Base-by-base conservation (phyloP, 1,140 invertebrate species). In the Trichogramma pretiosum region DNA sequence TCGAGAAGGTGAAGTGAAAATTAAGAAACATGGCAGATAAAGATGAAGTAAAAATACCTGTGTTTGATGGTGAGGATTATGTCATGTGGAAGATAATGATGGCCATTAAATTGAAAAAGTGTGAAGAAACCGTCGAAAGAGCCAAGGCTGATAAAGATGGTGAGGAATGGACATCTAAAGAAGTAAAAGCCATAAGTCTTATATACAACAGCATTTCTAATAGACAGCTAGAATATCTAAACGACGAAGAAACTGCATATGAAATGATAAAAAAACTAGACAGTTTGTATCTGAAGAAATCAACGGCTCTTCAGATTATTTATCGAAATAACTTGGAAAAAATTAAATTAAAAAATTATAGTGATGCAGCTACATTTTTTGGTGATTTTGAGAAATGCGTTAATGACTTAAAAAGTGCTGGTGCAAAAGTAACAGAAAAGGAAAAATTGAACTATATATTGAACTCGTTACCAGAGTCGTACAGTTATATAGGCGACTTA, bases 401-500 rank as follows among this genome's bases (percentile, higher is more conserved):
- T 24, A 63, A 64, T 48, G 53, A 62, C 1, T 61, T 60, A 10
- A 63, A 61, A 55, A 16, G 18, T 3, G 59, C 61, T 9, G 60
- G 60, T 32, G 60, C 53, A 23, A 56, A 48, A 23, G 32, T 65
- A 41, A 26, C 57, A 43, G 57, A 62, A 61, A 13, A 47, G 3
- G 61, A 66, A 40, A 63, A 66, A 46, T 48, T 62, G 43, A 63
- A 56, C 55, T 67, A 63, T n/a, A 8, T 62, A 11, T 55, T 63
- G 0, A 62, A 45, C 61, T 56, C 63, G 26, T 44, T 50, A 30
- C 48, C 48, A 3, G 11, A 19, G 10, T 22, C 22, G n/a, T n/a
- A n/a, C n/a, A n/a, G n/a, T n/a, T n/a, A n/a, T n/a, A n/a, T n/a
- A n/a, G n/a, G n/a, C n/a, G n/a, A n/a, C n/a, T n/a, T n/a, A n/a